phyloP scores from a whole-genome alignment of 2,888 invertebrate species.

The Drosophila dives region DNA sequence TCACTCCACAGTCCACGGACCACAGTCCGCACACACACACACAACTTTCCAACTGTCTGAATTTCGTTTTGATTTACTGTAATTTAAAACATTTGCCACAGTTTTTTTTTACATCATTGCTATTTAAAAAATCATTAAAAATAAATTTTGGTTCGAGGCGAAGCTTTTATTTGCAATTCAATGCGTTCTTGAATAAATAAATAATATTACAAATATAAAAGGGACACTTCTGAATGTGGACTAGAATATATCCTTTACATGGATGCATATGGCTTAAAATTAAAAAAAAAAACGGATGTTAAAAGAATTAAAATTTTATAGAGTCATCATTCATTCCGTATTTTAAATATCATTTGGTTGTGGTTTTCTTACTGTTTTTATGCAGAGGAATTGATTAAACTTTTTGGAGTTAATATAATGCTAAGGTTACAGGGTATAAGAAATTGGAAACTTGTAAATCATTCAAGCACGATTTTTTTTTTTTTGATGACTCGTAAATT shows the following conservation, averaged over 20 bases:
- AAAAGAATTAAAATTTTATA: not conserved
- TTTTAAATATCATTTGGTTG: not conserved
- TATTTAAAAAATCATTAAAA: constrained; percentile 64
- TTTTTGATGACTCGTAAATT: constrained; percentile 52
- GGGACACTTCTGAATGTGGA: not conserved
- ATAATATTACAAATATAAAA: constrained; percentile 23
- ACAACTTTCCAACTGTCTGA: constrained; percentile 29
- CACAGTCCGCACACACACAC: not conserved
- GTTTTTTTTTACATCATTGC: constrained; percentile 40
- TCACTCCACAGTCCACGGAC: constrained; percentile 28
- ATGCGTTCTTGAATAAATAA: constrained; percentile 52
- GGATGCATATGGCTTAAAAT: not conserved
- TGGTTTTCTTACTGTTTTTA: not conserved
- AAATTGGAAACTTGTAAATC: constrained; percentile 35
- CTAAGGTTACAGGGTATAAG: constrained; percentile 6
- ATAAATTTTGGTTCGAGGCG: constrained; percentile 55
- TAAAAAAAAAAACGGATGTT: rapidly evolving
- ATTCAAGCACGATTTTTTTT: constrained; percentile 30
- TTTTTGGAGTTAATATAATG: not conserved
- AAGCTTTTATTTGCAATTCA: constrained; percentile 63
- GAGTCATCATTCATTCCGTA: not conserved
- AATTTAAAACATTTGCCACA: constrained; percentile 62
- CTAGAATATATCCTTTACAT: constrained; percentile 9
- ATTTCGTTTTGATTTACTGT: constrained; percentile 62
- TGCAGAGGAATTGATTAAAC: not conserved